phyloP scores from a whole-genome alignment of 37 sponge, comb jelly and placozoan genomes.

The Mnemiopsis leidyi region DNA sequence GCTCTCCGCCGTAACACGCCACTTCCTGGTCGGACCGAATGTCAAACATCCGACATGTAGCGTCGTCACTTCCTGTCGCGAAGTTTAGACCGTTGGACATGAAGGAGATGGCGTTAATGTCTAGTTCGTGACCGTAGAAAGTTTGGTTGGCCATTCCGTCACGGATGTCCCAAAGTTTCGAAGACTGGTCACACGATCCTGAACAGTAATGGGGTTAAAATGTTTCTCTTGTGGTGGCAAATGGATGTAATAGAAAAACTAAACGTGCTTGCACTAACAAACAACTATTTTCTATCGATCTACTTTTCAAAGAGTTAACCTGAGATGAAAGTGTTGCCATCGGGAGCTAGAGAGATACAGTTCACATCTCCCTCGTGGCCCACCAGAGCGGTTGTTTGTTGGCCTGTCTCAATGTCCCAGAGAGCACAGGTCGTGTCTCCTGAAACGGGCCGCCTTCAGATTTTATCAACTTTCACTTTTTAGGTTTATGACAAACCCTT shows the following conservation, averaged over 20 bases:
- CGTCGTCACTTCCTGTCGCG: conserved; percentile 94
- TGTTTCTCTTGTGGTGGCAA: too few species aligned
- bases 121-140: conserved; percentile 95
- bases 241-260: too few species aligned
- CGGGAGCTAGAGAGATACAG: conserved; percentile 90
- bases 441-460: too few species aligned
- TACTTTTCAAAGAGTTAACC: too few species aligned
- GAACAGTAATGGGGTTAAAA: too few species aligned
- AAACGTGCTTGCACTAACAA: too few species aligned
- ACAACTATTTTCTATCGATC: too few species aligned
- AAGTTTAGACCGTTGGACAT: conserved; percentile 94
- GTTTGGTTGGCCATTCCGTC: conserved; percentile 85
- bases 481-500: too few species aligned
- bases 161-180: conserved; percentile 90
- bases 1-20: conserved; percentile 69
- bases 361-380: conserved; percentile 99
- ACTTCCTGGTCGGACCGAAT: conserved; percentile 83
- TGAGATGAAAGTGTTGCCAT: conserved; percentile 85
- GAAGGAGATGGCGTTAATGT: conserved; percentile 94
- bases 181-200: conserved; percentile 51
- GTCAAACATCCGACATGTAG: conserved; percentile 92
- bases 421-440: conserved; percentile 70
- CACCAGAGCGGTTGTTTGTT: conserved; percentile 71
- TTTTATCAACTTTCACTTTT: too few species aligned
- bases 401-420: conserved; percentile 95